A percentile compares a stretch with the other conserved stretches of the same genome.
These are phyloP conservation scores for Corydoras maculifer DNA, from an alignment of 2,113 vertebrate genomes.

Conservation along the genomic window DNA sequence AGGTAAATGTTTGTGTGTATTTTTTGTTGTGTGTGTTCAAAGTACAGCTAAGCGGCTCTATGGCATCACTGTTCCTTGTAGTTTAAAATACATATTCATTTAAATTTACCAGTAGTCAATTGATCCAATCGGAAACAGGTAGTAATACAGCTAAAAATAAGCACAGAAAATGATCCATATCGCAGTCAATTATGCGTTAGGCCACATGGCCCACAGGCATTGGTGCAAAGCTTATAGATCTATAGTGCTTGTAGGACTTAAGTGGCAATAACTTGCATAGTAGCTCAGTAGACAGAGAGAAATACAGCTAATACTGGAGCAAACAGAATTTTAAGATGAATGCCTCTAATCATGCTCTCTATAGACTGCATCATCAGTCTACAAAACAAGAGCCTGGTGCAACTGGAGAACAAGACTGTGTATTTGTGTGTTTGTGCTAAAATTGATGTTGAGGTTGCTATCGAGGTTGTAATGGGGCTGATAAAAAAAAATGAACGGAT, in stretches of 20 bases:
- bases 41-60: too few relatives aligned
- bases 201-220: conserved; percentile 28
- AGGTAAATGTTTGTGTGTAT: too few relatives aligned
- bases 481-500: too few relatives aligned
- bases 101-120: conserved; percentile 7
- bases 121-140: conserved; percentile 10
- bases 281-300: conserved; percentile 42
- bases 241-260: conserved; percentile 31
- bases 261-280: conserved; percentile 43
- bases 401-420: conserved; percentile 41
- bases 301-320: conserved; percentile 54
- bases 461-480: too few relatives aligned
- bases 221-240: conserved; percentile 17
- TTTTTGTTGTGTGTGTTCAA: background rate
- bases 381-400: conserved; percentile 32
- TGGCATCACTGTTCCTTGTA: background rate
- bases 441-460: conserved; percentile 17
- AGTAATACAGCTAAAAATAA: conserved; percentile 28
- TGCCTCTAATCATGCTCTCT: conserved; percentile 48
- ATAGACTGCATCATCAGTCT: conserved; percentile 31
- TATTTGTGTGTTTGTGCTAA: conserved; percentile 31
- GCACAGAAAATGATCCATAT: conserved; percentile 36
- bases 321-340: conserved; percentile 58
- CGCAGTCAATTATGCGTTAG: conserved; percentile 27
- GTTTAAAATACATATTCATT: conserved; percentile 2